Evolutionary conservation across 2,113 vertebrate genomes (phyloP).

Genomic region (Leptodactylus fuscus): DNA sequence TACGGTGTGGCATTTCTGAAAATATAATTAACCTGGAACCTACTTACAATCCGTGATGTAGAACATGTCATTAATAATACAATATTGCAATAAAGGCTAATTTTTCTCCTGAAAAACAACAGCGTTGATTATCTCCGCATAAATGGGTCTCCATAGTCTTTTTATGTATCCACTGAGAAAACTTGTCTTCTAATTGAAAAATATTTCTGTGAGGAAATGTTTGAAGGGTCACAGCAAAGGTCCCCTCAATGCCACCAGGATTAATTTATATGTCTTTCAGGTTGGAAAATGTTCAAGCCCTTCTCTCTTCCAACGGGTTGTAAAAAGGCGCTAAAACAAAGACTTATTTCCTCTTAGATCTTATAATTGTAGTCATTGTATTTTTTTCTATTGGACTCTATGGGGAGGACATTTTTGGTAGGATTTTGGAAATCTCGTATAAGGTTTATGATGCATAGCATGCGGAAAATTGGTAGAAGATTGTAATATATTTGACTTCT

Average conservation of each 20-base stretch:
- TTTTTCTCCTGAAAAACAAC: slow-evolving; percentile 58
- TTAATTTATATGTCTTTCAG: slow-evolving; percentile 70
- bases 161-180: slow-evolving; percentile 72
- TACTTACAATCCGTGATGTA: slow-evolving; percentile 36
- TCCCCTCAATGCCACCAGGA: slow-evolving; percentile 70
- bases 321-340: slow-evolving; percentile 58
- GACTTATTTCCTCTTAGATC: slow-evolving; percentile 32
- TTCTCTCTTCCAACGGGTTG: slow-evolving; percentile 64
- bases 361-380: slow-evolving; percentile 14
- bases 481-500: slow-evolving; percentile 10
- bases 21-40: slow-evolving; percentile 49
- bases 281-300: slow-evolving; percentile 70
- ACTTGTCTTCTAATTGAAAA: slow-evolving; percentile 65
- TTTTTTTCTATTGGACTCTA: slow-evolving; percentile 9
- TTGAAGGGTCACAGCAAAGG: slow-evolving; percentile 71
- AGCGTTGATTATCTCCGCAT: slow-evolving; percentile 54
- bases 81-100: slow-evolving; percentile 53
- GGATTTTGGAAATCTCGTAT: not conserved
- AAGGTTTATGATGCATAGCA: slow-evolving; percentile 30
- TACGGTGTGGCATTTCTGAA: slow-evolving; percentile 35
- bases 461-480: slow-evolving; percentile 4
- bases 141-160: slow-evolving; percentile 63
- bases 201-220: slow-evolving; percentile 69
- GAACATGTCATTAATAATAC: slow-evolving; percentile 57
- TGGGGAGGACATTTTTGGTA: slow-evolving; percentile 15